Conservation (phyloP, 2,888 invertebrate genomes). For the Ornithoptera alexandrae region DNA sequence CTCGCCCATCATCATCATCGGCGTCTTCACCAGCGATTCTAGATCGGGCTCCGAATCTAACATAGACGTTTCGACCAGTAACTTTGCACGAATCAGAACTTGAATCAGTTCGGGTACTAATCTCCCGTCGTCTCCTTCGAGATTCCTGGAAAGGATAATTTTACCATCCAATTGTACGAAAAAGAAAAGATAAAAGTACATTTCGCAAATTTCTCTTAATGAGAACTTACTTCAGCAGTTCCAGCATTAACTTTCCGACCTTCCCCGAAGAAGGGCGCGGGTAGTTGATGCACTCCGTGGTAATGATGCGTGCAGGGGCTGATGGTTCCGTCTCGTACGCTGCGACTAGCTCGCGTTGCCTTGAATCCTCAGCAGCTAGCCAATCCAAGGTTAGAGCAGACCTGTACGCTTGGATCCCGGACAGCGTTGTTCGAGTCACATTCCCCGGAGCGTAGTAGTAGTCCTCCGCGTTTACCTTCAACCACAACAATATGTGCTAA, state of each 20-base stretch:
- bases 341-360: slow-evolving; percentile 58
- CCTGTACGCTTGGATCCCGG: slow-evolving; percentile 59
- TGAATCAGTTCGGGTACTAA: slow-evolving; percentile 54
- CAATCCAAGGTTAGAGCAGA: slow-evolving; percentile 65
- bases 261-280: slow-evolving; percentile 58
- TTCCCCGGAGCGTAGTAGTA: slow-evolving; percentile 51
- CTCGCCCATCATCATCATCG: slow-evolving; percentile 61
- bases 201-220: no score
- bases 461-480: slow-evolving; percentile 37
- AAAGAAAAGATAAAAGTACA: no score
- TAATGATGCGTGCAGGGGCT: slow-evolving; percentile 42
- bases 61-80: slow-evolving; percentile 59
- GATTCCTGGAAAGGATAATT: slow-evolving; percentile 44
- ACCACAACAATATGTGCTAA: background rate
- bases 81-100: slow-evolving; percentile 50
- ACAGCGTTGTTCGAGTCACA: slow-evolving; percentile 46
- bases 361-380: slow-evolving; percentile 59
- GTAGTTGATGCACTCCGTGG: slow-evolving; percentile 57
- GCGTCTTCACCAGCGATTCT: slow-evolving; percentile 59
- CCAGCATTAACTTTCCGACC: slow-evolving; percentile 62
- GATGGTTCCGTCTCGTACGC: slow-evolving; percentile 55
- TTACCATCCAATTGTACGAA: no score
- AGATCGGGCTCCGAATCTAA: slow-evolving; percentile 63
- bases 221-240: slow-evolving; percentile 52
- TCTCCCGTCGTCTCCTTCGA: slow-evolving; percentile 63